A percentile compares a stretch with the other conserved stretches of the same genome.
Conservation (phyloP, 2,888 invertebrate genomes). For the Philopedon plagiatum region DNA sequence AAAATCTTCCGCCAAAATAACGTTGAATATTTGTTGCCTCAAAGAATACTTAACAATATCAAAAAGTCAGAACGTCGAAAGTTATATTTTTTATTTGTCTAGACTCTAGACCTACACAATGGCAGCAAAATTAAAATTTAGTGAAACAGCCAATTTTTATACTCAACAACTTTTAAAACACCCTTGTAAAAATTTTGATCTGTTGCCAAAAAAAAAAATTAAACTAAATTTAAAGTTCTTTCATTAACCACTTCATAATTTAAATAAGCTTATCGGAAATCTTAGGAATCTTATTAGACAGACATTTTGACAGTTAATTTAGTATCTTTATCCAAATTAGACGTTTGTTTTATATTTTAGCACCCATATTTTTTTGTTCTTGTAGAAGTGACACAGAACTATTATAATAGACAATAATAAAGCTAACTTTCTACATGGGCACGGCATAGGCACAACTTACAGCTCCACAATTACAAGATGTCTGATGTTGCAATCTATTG, state of each 20-base stretch:
- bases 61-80: too few relatives aligned
- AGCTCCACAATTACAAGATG: conserved; percentile 3
- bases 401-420: conserved; percentile 3
- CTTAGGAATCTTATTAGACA: not conserved
- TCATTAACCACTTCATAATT: not conserved
- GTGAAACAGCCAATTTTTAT: too few relatives aligned
- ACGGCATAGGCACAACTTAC: conserved; percentile 10
- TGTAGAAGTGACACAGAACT: conserved; percentile 7
- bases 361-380: conserved; percentile 10
- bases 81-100: too few relatives aligned
- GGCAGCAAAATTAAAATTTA: too few relatives aligned
- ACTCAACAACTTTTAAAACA: not conserved
- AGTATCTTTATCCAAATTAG: not conserved
- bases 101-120: too few relatives aligned
- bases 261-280: not conserved
- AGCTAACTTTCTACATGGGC: conserved; percentile 26
- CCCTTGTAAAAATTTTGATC: not conserved
- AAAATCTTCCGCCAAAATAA: too few relatives aligned
- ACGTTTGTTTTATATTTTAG: conserved; percentile 16
- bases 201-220: not conserved
- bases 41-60: too few relatives aligned
- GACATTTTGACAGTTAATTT: conserved; percentile 13
- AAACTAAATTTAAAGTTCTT: not conserved
- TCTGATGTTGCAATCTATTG: conserved; percentile 8
- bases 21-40: too few relatives aligned